A percentile compares a stretch with the other conserved stretches of the same genome.
Evolutionary conservation across 2,888 invertebrate genomes (phyloP).

Genomic region (Acanthosepion pharaonis): DNA sequence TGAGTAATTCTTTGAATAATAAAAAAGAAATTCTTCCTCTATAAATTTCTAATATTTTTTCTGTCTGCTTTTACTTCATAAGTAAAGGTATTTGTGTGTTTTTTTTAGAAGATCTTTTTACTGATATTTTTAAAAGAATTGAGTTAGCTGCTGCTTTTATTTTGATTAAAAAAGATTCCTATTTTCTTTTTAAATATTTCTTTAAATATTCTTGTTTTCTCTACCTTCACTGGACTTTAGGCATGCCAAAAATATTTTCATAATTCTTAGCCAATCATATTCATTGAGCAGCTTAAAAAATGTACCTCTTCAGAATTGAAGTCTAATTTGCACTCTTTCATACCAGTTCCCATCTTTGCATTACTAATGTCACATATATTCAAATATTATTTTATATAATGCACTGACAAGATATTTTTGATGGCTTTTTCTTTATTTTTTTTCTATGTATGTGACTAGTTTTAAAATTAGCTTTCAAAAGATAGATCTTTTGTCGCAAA

Average conservation of each 20-base stretch:
- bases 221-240: background rate
- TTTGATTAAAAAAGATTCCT: too few species aligned
- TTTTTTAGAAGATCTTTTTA: too few species aligned
- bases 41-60: too few species aligned
- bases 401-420: background rate
- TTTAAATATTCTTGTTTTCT: background rate
- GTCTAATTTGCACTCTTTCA: constrained; percentile 33
- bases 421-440: background rate
- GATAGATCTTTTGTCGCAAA: background rate
- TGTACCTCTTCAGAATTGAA: background rate
- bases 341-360: background rate
- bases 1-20: too few species aligned
- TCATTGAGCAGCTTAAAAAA: background rate
- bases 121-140: too few species aligned
- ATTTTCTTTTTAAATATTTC: too few species aligned
- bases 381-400: background rate
- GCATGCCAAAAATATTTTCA: background rate
- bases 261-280: background rate
- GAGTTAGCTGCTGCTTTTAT: too few species aligned
- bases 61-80: too few species aligned
- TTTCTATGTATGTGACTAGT: constrained; percentile 20
- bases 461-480: background rate
- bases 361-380: background rate
- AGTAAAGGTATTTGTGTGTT: too few species aligned
- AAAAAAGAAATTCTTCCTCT: too few species aligned